Evolutionary conservation across 1,140 invertebrate genomes (phyloP).

Genomic region (Arctopsyche grandis): DNA sequence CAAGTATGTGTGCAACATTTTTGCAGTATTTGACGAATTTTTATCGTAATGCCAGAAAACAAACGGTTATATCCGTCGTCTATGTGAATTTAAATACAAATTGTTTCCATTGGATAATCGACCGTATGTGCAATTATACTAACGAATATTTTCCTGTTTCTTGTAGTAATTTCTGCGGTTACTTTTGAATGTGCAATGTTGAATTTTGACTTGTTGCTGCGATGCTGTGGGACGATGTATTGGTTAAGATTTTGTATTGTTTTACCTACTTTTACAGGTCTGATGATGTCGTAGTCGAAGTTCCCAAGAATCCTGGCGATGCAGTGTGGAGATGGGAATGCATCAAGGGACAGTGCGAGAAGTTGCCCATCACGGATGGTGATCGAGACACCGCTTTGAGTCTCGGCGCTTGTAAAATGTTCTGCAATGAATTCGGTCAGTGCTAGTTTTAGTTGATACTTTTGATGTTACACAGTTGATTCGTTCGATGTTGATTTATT

Average conservation of each 20-base stretch:
- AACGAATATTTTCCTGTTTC: too few relatives aligned
- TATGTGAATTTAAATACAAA: too few relatives aligned
- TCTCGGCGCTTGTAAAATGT: slow-evolving; percentile 71
- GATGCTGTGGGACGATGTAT: too few relatives aligned
- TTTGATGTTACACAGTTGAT: not conserved
- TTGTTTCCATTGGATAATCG: too few relatives aligned
- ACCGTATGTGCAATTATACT: too few relatives aligned
- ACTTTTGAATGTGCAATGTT: too few relatives aligned
- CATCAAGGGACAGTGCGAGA: slow-evolving; percentile 65
- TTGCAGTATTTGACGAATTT: not conserved
- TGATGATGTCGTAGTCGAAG: slow-evolving; percentile 19
- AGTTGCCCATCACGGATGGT: slow-evolving; percentile 63
- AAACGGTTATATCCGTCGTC: too few relatives aligned
- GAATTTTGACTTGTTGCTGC: too few relatives aligned
- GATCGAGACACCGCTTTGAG: slow-evolving; percentile 66
- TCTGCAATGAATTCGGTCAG: slow-evolving; percentile 67
- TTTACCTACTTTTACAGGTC: slow-evolving; percentile 6
- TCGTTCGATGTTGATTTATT: not conserved
- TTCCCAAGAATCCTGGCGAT: slow-evolving; percentile 52
- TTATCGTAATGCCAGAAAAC: too few relatives aligned
- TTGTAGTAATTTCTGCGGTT: too few relatives aligned
- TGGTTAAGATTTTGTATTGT: too few relatives aligned
- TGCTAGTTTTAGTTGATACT: not conserved
- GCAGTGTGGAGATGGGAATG: slow-evolving; percentile 69
- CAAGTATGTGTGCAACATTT: not conserved